A percentile compares a stretch with the other conserved stretches of the same genome.
phyloP scores from a whole-genome alignment of 2,888 invertebrate species.

The Mesorhabditis spiculigera region DNA sequence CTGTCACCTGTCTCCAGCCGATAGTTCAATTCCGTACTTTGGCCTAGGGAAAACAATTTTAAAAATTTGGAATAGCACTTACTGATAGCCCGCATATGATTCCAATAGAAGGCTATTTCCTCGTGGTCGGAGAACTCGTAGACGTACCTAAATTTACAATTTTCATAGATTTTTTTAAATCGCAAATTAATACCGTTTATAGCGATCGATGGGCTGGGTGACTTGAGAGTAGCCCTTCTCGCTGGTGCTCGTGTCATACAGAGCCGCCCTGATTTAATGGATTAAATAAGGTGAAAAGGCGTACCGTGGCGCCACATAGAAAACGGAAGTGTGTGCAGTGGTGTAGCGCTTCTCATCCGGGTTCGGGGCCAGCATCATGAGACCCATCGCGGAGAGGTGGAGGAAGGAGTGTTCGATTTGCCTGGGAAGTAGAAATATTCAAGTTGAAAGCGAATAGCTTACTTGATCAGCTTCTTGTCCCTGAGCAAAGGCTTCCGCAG shows the following conservation, averaged over 20 bases:
- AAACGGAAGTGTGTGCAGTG: slow-evolving; percentile 17
- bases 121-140: slow-evolving; percentile 32
- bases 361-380: slow-evolving; percentile 29
- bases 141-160: slow-evolving; percentile 8
- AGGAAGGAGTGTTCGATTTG: slow-evolving; percentile 36
- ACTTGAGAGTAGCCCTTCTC: slow-evolving; percentile 38
- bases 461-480: background rate
- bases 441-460: background rate
- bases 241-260: slow-evolving; percentile 44
- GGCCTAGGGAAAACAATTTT: slow-evolving; percentile 17
- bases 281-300: slow-evolving; percentile 7
- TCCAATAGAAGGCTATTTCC: slow-evolving; percentile 41
- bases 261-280: slow-evolving; percentile 11
- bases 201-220: slow-evolving; percentile 29
- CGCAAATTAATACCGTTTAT: slow-evolving; percentile 22
- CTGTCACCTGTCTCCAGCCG: slow-evolving; percentile 20
- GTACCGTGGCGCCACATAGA: slow-evolving; percentile 17
- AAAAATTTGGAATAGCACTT: background rate
- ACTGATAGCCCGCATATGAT: slow-evolving; percentile 45
- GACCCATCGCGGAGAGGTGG: slow-evolving; percentile 30
- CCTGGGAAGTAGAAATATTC: slow-evolving; percentile 12
- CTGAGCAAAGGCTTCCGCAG: slow-evolving; percentile 25
- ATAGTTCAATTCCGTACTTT: slow-evolving; percentile 40
- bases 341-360: slow-evolving; percentile 30
- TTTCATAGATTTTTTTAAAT: background rate